Base-by-base conservation (phyloP, 2,797 vertebrate species). In the Bufotes viridis region DNA sequence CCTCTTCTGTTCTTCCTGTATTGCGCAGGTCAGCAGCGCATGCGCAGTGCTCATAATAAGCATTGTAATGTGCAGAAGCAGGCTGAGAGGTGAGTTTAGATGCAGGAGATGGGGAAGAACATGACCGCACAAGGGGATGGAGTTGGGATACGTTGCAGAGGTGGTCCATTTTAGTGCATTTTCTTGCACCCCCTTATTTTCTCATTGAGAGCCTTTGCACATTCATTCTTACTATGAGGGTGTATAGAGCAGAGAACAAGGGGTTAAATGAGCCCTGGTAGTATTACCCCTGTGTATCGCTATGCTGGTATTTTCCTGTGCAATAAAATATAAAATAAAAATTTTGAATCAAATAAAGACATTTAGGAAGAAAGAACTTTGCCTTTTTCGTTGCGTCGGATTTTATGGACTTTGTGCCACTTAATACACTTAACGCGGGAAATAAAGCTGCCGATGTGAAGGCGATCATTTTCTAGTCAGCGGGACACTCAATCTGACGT, bases 381-480 rank as follows among this genome's bases (percentile, higher is more conserved):
- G 12, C 17, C 29, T 42, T 72, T 72, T 69, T 67, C 24, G 42
- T 42, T 7, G 26, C 10, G 2, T 74, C 7, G 20, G 29, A 49
- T 42, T 74, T 70, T 74, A 18, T 74, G 24, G 70, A 20, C 70
- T 42, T 3, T 20, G 18, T n/a, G n/a, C 51, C 49, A 10, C 75
- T 55, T 76, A 53, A 53, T 55, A 55, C 15, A 55, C 49, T 76
- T 15, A 15, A 15, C 75, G 14, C 75, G 22, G 29, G 8, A 26
- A 53, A 6, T 70, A 17, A 57, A 42, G 22, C 22, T 8, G 81
- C 22, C 17, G 63, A 82, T 3, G 17, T 29, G 9, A 29, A 61
- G 18, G 34, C 67, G 51, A 87, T 58, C 57, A 67, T 60, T 61
- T 78, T 61, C 78, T 8, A 60, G 55, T 75, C 29, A 34, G 49